Evolutionary conservation across 2,113 vertebrate genomes (phyloP).

Genomic region (Oryzias celebensis): DNA sequence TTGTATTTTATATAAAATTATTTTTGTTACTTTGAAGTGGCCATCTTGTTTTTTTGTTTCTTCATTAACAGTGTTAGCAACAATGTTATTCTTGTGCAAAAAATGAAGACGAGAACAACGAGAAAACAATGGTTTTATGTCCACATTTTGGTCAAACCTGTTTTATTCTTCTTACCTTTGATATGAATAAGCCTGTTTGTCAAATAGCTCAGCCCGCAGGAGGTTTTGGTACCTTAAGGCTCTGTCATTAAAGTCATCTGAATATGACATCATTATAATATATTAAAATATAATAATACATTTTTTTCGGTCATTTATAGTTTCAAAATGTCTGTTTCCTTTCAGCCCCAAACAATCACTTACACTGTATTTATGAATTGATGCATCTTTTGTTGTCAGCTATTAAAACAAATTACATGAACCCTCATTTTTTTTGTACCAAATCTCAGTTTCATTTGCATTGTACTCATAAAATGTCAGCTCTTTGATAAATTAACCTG

Average conservation of each 20-base stretch:
- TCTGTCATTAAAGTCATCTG: constrained; percentile 16
- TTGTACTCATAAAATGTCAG: constrained; percentile 48
- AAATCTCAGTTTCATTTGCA: constrained; percentile 31
- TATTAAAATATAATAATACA: constrained; percentile 6
- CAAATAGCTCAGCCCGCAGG: constrained; percentile 11
- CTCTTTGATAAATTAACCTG: constrained; percentile 32
- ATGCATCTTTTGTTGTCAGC: constrained; percentile 7
- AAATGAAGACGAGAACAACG: too few species aligned
- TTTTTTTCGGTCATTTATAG: constrained; percentile 21
- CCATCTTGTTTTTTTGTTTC: too few species aligned
- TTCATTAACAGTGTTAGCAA: too few species aligned
- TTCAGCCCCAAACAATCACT: constrained; percentile 33
- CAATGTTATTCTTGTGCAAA: too few species aligned
- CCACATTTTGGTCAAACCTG: too few species aligned
- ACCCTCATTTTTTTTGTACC: constrained; percentile 22
- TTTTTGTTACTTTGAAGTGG: too few species aligned
- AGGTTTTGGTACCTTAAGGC: constrained; percentile 2
- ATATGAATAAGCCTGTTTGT: constrained; percentile 6
- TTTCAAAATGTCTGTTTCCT: constrained; percentile 43
- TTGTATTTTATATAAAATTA: too few species aligned
- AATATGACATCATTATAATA: constrained; percentile 19
- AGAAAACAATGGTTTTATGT: too few species aligned
- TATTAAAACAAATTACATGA: constrained; percentile 2
- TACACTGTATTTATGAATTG: constrained; percentile 34
- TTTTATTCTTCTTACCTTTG: too few species aligned